Percentiles rank a stretch among this genome's conserved stretches.
Evolutionary conservation across 2,888 invertebrate species (phyloP).

Genomic region (Pomacea canaliculata): DNA sequence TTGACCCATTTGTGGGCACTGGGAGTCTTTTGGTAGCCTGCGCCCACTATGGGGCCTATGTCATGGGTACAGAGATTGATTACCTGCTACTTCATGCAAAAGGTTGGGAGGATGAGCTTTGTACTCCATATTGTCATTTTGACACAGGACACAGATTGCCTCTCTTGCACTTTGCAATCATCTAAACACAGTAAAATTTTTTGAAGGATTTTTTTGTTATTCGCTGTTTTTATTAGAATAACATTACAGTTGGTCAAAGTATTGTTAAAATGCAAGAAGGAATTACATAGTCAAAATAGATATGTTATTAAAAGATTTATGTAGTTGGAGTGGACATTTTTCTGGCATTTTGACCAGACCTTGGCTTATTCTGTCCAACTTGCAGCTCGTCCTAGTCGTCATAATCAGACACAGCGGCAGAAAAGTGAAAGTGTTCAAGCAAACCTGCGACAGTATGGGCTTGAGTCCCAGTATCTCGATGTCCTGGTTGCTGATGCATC

Average conservation of each 20-base stretch:
- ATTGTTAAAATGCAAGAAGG: no score
- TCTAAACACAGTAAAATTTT: background rate
- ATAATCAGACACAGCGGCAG: slow-evolving; percentile 72
- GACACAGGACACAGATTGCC: background rate
- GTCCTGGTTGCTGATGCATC: slow-evolving; percentile 94
- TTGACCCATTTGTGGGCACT: slow-evolving; percentile 95
- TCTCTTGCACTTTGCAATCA: background rate
- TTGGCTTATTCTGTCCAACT: background rate
- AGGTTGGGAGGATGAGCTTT: background rate
- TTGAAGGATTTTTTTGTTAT: no score
- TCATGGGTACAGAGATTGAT: slow-evolving; percentile 82
- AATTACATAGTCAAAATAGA: no score
- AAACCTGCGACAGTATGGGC: slow-evolving; percentile 91
- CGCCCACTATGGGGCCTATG: slow-evolving; percentile 66
- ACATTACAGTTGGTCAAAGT: no score
- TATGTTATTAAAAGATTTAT: no score
- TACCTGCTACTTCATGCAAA: slow-evolving; percentile 88
- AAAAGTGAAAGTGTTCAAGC: slow-evolving; percentile 86
- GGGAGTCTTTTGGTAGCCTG: slow-evolving; percentile 67
- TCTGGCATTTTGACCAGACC: background rate
- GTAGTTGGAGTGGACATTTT: no score
- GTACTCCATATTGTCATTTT: background rate
- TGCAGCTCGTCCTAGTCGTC: slow-evolving; percentile 70
- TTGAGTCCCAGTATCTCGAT: slow-evolving; percentile 83
- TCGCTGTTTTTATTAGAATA: no score